phyloP scores from a whole-genome alignment of 2,113 vertebrate genomes.

The Patagioenas fasciata region DNA sequence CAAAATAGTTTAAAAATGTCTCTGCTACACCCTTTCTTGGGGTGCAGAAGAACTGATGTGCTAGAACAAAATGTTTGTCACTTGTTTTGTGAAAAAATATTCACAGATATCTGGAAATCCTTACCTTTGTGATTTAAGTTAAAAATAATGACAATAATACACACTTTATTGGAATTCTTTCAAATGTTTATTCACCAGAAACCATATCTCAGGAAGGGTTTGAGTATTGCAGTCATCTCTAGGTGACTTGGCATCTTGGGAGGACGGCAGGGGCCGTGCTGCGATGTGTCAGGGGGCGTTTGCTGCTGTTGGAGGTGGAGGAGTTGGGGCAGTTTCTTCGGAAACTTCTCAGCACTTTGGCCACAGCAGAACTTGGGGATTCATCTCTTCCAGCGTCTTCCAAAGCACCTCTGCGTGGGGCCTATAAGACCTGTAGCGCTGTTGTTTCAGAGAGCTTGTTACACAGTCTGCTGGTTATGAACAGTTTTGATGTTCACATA shows the following conservation, averaged over 20 bases:
- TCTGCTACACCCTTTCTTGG: neutral
- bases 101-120: neutral
- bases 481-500: neutral
- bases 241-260: neutral
- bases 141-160: neutral
- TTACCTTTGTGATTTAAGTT: neutral
- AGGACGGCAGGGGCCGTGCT: neutral
- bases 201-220: neutral
- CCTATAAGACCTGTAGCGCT: neutral
- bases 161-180: neutral
- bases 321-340: neutral
- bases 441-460: neutral
- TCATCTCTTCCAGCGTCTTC: neutral
- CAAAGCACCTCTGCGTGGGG: neutral
- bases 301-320: neutral
- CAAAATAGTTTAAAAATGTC: neutral
- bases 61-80: neutral
- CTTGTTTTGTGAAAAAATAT: neutral
- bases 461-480: neutral
- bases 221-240: neutral
- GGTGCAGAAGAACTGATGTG: neutral
- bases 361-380: neutral
- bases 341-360: neutral
- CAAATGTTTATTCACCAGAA: neutral
- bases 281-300: neutral